phyloP scores from a whole-genome alignment of 92 coral and sea anemone species.

The Epizoanthus fatuus region DNA sequence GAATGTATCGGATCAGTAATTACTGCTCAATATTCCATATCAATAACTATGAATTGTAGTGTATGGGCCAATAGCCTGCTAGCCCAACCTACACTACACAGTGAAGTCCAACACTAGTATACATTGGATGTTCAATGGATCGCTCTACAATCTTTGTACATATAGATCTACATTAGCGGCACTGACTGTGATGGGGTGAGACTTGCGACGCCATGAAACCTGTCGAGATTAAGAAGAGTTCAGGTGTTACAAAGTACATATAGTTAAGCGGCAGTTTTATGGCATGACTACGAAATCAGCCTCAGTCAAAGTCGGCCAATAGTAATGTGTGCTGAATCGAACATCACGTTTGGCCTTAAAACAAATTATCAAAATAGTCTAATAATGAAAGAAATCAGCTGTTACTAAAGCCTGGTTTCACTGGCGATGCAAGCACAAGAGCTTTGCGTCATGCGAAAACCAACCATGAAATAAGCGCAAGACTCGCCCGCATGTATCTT shows the following conservation, averaged over 20 bases:
- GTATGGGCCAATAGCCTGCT: neutral
- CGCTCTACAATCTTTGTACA: neutral
- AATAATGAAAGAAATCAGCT: too few relatives aligned
- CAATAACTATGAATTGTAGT: neutral
- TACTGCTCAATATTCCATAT: neutral
- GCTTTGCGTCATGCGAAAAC: too few relatives aligned
- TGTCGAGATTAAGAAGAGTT: conserved; percentile 30
- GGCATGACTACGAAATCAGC: neutral
- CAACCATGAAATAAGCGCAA: too few relatives aligned
- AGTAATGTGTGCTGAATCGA: too few relatives aligned
- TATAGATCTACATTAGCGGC: conserved; percentile 70
- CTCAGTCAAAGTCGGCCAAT: neutral
- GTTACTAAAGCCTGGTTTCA: too few relatives aligned
- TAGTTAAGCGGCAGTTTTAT: neutral
- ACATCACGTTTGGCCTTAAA: too few relatives aligned
- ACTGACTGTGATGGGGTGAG: conserved; percentile 80
- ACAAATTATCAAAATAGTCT: too few relatives aligned
- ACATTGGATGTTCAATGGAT: neutral
- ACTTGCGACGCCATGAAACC: conserved; percentile 80
- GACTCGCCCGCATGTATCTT: too few relatives aligned
- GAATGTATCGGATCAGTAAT: neutral
- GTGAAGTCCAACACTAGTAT: too few relatives aligned
- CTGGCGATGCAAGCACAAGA: too few relatives aligned
- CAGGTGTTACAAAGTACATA: too few relatives aligned
- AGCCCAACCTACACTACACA: neutral